phyloP scores from a whole-genome alignment of 2,888 invertebrate species.

The Harpalus rubripes region DNA sequence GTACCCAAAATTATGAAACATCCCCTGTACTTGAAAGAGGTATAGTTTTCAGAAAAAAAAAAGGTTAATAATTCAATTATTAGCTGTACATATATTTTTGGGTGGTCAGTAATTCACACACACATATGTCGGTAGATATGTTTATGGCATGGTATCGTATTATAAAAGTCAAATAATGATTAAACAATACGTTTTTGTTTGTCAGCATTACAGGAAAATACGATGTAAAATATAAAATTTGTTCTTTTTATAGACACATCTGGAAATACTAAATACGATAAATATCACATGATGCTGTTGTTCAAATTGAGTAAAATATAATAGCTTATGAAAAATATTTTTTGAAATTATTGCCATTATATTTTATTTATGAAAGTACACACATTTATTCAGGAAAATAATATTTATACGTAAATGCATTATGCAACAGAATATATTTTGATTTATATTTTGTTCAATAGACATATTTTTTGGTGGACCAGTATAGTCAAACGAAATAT shows the following conservation, averaged over 20 bases:
- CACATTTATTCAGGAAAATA: conserved; percentile 55
- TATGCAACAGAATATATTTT: conserved; percentile 49
- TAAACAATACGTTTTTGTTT: conserved; percentile 48
- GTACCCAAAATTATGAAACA: too few relatives aligned
- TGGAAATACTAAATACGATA: conserved; percentile 64
- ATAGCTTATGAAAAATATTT: conserved; percentile 57
- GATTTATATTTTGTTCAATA: conserved; percentile 40
- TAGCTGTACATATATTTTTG: too few relatives aligned
- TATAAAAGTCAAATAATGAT: conserved; percentile 36
- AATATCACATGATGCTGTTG: conserved; percentile 67
- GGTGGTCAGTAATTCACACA: too few relatives aligned
- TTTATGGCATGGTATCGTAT: conserved; percentile 28
- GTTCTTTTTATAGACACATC: conserved; percentile 61
- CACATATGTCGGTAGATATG: background rate
- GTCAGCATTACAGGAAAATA: conserved; percentile 61
- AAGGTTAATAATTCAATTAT: too few relatives aligned
- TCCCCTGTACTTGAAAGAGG: too few relatives aligned
- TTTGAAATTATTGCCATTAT: conserved; percentile 66
- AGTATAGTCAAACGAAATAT: conserved; percentile 4
- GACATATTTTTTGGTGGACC: conserved; percentile 48
- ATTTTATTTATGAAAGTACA: conserved; percentile 65
- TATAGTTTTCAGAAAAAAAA: too few relatives aligned
- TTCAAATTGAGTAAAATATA: conserved; percentile 65
- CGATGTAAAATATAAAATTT: conserved; percentile 65
- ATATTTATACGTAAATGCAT: conserved; percentile 35